Evolutionary conservation across 2,888 invertebrate species (phyloP), one percentile per base, ranked within the genome.

Genomic region (Steinernema scapterisci): DNA sequence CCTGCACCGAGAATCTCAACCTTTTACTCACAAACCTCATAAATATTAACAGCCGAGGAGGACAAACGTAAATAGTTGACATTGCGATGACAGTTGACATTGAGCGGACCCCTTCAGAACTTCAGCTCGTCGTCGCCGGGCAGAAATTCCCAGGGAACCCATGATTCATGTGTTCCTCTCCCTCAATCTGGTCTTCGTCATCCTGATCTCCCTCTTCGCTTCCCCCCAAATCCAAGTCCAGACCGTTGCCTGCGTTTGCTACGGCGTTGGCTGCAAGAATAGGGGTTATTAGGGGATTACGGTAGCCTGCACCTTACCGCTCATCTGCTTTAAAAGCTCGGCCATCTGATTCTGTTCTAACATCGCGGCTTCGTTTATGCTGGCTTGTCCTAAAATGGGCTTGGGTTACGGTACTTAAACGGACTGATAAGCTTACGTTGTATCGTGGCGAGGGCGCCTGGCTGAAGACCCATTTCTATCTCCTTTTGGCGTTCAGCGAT

Each of bases 401-500:
- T n/a, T n/a, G n/a, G n/a, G n/a, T n/a, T n/a, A 11, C 7, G 13
- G n/a, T 5, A 19, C 48, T 48, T 19, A 44, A 13, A 7, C n/a
- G n/a, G n/a, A n/a, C n/a, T n/a, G 25, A 31, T 1, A 25, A 25
- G 13, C 63, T 31, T 31, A 63, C 63, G 23, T 16, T 63, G 63
- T 31, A 63, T 7, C 1, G 31, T 63, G 1, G 63, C 63, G 31
- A 63, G 19, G 1, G 63, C 31, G 19, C 63, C 63, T 5, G 63
- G 27, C 13, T 63, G 63, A 63, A 63, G 63, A 2, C 63, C 63
- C 63, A 63, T 63, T 6, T 63, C 74, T 5, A 74, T 46, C 31
- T 74, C 74, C 25, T 46, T 52, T 19, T 74, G 71, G 0, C 85
- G 63, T 73, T 85, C 85, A 25, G 80, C 81, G 31, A 84, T 81